A percentile compares a stretch with the other conserved stretches of the same genome.
Evolutionary conservation across 2,797 vertebrate genomes (phyloP).

Genomic region (Miichthys miiuy): DNA sequence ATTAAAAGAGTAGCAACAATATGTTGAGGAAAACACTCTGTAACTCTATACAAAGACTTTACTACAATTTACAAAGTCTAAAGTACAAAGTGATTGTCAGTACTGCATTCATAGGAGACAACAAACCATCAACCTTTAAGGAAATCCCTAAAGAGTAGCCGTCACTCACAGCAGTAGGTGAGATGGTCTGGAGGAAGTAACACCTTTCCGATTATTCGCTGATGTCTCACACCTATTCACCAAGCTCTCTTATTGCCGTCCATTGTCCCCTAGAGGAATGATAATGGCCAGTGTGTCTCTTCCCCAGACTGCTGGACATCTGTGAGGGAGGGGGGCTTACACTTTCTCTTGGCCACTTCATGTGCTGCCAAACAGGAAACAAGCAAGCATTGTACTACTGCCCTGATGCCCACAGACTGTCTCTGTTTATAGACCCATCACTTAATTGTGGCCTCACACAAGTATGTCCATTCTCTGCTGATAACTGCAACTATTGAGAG

Average conservation of each 20-base stretch:
- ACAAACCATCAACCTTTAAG: background rate
- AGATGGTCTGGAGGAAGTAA: conserved; percentile 64
- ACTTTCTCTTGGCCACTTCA: conserved; percentile 75
- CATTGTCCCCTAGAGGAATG: conserved; percentile 65
- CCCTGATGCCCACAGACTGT: conserved; percentile 65
- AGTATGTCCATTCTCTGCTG: conserved; percentile 53
- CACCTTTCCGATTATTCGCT: conserved; percentile 55
- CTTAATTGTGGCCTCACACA: conserved; percentile 75
- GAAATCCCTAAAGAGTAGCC: conserved; percentile 10
- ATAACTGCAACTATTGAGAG: conserved; percentile 40
- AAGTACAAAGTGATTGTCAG: background rate
- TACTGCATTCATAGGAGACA: conserved; percentile 6
- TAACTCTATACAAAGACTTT: background rate
- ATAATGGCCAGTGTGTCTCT: conserved; percentile 72
- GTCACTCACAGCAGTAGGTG: conserved; percentile 36
- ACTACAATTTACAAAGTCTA: background rate
- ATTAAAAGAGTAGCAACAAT: background rate
- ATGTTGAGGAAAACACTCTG: background rate
- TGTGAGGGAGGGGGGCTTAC: conserved; percentile 60
- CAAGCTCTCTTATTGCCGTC: conserved; percentile 51
- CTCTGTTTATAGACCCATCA: conserved; percentile 76
- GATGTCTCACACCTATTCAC: conserved; percentile 67
- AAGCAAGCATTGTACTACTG: conserved; percentile 79
- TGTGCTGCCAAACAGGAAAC: conserved; percentile 78
- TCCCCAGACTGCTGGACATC: conserved; percentile 62